phyloP scores from a whole-genome alignment of 2,888 invertebrate genomes.

The Pristionchus arcanus region DNA sequence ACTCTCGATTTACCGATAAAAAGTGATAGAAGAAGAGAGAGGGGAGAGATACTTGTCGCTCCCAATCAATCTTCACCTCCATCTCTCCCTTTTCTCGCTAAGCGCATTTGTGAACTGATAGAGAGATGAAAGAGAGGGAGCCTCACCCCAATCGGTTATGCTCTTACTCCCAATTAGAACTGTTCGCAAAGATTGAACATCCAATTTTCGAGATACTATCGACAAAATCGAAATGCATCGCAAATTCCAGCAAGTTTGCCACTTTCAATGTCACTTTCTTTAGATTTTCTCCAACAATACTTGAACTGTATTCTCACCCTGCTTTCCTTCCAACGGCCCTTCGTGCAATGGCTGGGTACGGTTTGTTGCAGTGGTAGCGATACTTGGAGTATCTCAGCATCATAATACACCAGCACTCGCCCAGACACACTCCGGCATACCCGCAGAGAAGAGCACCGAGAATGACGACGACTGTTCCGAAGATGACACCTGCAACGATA shows the following conservation, averaged over 20 bases:
- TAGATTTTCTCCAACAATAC: no score
- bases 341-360: constrained; percentile 76
- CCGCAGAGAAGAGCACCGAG: constrained; percentile 72
- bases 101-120: constrained; percentile 36
- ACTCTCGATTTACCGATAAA: constrained; percentile 41
- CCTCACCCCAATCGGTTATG: constrained; percentile 12
- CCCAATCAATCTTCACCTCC: constrained; percentile 21
- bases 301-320: constrained; percentile 59
- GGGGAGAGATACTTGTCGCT: constrained; percentile 52
- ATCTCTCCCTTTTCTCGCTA: constrained; percentile 19
- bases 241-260: no score
- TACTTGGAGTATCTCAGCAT: constrained; percentile 73
- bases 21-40: constrained; percentile 34
- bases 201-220: background rate
- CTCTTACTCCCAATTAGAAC: background rate
- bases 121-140: background rate
- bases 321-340: constrained; percentile 71
- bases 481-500: constrained; percentile 64
- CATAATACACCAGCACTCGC: constrained; percentile 73
- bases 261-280: no score
- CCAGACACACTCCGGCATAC: constrained; percentile 72
- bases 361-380: constrained; percentile 74
- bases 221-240: no score
- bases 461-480: constrained; percentile 66
- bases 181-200: background rate